Percentiles rank a stretch among this genome's conserved stretches.
Conservation (phyloP, 2,888 invertebrate genomes). For the Lithophane socia region DNA sequence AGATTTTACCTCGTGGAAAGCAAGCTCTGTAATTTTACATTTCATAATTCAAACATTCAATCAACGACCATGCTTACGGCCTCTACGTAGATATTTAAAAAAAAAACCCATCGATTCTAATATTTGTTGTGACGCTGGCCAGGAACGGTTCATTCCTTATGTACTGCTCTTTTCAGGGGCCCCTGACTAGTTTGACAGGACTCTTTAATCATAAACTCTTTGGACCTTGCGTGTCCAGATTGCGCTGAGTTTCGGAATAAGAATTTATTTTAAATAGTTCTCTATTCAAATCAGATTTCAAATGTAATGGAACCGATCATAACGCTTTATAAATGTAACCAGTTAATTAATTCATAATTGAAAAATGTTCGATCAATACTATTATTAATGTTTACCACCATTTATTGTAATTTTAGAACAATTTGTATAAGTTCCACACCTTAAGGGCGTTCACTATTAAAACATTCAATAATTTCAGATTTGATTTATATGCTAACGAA, state of each 20-base stretch:
- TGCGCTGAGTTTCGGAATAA: conserved; percentile 21
- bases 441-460: conserved; percentile 58
- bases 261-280: conserved; percentile 41
- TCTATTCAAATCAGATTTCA: conserved; percentile 46
- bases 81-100: background rate
- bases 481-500: conserved; percentile 59
- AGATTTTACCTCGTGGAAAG: background rate
- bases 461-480: conserved; percentile 57
- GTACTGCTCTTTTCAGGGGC: background rate
- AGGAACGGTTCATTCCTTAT: background rate
- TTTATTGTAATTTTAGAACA: conserved; percentile 60
- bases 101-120: background rate
- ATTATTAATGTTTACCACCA: conserved; percentile 55
- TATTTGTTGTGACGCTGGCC: background rate
- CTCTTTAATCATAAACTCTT: conserved; percentile 16
- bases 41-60: background rate
- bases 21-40: background rate
- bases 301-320: conserved; percentile 50
- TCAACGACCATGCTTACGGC: background rate
- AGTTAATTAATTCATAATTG: conserved; percentile 54
- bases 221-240: conserved; percentile 10
- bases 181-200: background rate
- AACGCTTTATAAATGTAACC: conserved; percentile 44
- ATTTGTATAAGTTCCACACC: conserved; percentile 59
- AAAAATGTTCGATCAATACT: conserved; percentile 53